Evolutionary conservation across 2,113 vertebrate genomes (phyloP), one percentile per base, ranked within the genome.

Genomic region (Tringa solitaria): DNA sequence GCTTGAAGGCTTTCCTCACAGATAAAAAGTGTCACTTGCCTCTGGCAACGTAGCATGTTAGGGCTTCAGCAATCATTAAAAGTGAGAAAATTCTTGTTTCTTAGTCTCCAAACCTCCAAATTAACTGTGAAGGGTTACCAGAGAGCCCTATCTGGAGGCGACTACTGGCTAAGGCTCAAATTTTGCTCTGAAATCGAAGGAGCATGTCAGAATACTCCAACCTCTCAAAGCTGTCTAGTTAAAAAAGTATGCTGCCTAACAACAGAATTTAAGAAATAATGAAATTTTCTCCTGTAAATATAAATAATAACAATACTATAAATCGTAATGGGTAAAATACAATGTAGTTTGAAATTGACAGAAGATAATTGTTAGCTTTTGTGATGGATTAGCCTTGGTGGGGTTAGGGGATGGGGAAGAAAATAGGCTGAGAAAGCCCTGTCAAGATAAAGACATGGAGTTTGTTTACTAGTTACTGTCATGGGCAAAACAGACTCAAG

Each of bases 81-180:
- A 79, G 14, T 33, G 20, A 84, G 48, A 60, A 61, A 90, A 33
- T 46, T n/a, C 27, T 61, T 70, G 11, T 63, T 61, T 87, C 27
- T 64, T 67, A 37, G 6, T 46, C 59, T 70, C 15, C 14, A 86
- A 84, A 53, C 4, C 9, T 77, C 23, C 28, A 70, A 56, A 81
- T 72, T 69, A 82, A 30, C 70, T 57, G 14, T 10, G 5, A 75
- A 85, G 14, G 9, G 5, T 26, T 67, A 33, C 10, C 16, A 73
- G 23, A 61, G 59, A 61, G 7, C 6, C 6, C 2, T 32, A 15
- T 35, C 20, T 70, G 10, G 84, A 33, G 11, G 46, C 7, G 20
- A 15, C 10, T 89, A 41, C 12, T 0, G 0, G 14, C 53, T 59
- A 75, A 11, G 28, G 12, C 24, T 74, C 1, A 0, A 69, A 46